Evolutionary conservation across 2,113 vertebrate genomes (phyloP), one percentile per base, ranked within the genome.

Genomic region (Sphaerodactylus townsendi): DNA sequence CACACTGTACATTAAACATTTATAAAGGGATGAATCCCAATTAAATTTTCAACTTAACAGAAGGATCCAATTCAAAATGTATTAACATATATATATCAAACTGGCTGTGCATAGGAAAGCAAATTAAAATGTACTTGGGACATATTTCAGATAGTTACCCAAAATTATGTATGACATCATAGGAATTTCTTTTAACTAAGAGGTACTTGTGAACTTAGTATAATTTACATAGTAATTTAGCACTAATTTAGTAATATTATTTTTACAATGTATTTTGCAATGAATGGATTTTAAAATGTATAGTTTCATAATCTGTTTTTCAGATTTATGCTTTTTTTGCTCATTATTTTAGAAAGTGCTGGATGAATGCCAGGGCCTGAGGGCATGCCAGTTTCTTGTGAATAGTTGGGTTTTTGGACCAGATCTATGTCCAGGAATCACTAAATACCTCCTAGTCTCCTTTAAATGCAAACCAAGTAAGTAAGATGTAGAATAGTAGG

Each of bases 391-490:
- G 85, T 95, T 99, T 69, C 96, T 96, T 92, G 98, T 99, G 93
- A 98, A 96, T 95, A 98, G 97, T 95, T 97, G 97, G 91, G 96
- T 98, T 90, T 99, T 99, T 95, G 98, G 98, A 92, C 95, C 93
- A 90, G 98, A 99, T 95, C 97, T 97, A 77, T 99, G 98, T 90
- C 98, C 98, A 85, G 98, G 97, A 91, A 97, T 94, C 70, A 94
- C 94, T 96, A 99, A 99, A 95, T 97, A 98, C 95, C 98, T 99
- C 93, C 95, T 98, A 91, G 98, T 99, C 91, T 96, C 97, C 92
- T 99, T 98, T 96, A 99, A 98, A 95, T 99, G 98, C 94, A 98
- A 98, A 94, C 98, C 98, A 93, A 98, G 98, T 99, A 96, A 97
- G 98, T 98, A 92, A 87, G 93, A 79, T 78, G 56, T 82, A 53